Evolutionary conservation across 2,888 invertebrate genomes (phyloP).

Genomic region (Drosophila nr. perissopoda): DNA sequence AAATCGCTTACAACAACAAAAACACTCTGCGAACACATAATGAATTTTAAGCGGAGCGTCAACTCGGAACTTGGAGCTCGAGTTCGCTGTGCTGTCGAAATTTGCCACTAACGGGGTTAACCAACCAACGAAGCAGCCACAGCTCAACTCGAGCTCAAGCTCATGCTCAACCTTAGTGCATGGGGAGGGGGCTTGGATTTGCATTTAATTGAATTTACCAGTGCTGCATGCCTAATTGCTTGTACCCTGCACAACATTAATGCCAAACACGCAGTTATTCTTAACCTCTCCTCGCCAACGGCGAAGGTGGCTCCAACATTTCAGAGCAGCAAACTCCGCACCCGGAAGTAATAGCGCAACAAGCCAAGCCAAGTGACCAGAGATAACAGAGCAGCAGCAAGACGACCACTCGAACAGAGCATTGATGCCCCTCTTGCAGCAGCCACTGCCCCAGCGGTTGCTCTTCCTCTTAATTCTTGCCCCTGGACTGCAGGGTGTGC

Average conservation of each 20-base stretch:
- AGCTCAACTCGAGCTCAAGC: conserved; percentile 7
- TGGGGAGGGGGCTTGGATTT: conserved; percentile 32
- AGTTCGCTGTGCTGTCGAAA: conserved; percentile 57
- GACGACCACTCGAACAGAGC: conserved; percentile 22
- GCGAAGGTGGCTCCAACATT: conserved; percentile 1
- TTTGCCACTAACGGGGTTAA: conserved; percentile 67
- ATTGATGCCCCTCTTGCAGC: conserved; percentile 19
- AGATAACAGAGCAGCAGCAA: conserved; percentile 51
- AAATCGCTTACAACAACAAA: conserved; percentile 49
- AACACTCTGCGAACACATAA: conserved; percentile 48
- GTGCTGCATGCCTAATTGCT: conserved; percentile 59
- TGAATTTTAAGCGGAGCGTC: conserved; percentile 66
- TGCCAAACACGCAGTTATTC: conserved; percentile 41
- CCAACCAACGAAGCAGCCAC: conserved; percentile 27
- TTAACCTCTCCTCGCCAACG: conserved; percentile 1
- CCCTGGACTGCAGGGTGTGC: not conserved
- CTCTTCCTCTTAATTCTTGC: not conserved
- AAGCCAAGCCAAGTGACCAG: conserved; percentile 17
- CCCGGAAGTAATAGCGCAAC: conserved; percentile 61
- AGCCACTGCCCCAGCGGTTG: not conserved
- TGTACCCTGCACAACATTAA: conserved; percentile 9
- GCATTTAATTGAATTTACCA: conserved; percentile 72
- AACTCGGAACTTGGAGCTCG: conserved; percentile 2
- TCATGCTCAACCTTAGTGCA: conserved; percentile 8
- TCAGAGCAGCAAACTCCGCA: conserved; percentile 15